A percentile compares a stretch with the other conserved stretches of the same genome.
These are phyloP conservation scores for Leucosticte australis DNA, from an alignment of 2,113 vertebrate genomes.

Conservation along the genomic window DNA sequence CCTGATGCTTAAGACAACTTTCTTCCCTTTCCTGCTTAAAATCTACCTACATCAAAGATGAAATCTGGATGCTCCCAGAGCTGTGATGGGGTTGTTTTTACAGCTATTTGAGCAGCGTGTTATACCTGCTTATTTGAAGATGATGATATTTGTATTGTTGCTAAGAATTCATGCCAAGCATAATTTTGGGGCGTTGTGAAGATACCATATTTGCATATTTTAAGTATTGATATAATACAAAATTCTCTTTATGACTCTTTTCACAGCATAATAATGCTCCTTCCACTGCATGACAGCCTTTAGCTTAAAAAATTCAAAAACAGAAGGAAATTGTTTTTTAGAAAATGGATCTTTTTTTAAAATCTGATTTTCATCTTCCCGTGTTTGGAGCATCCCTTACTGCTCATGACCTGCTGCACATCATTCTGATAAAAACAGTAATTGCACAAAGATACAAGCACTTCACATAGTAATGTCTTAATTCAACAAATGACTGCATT, in stretches of 20 bases:
- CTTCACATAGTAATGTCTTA: neutral
- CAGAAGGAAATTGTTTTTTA: neutral
- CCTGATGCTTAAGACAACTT: conserved; percentile 1
- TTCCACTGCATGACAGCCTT: conserved; percentile 11
- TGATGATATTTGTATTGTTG: conserved; percentile 63
- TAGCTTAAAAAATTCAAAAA: neutral
- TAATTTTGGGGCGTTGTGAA: conserved; percentile 43
- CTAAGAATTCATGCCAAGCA: conserved; percentile 53
- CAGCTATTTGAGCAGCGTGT: conserved; percentile 28
- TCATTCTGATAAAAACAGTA: conserved; percentile 39
- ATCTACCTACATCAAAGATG: conserved; percentile 29
- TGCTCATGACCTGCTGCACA: conserved; percentile 20
- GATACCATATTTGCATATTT: conserved; percentile 63
- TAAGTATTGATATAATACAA: conserved; percentile 59
- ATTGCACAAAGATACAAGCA: neutral
- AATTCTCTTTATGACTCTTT: conserved; percentile 58
- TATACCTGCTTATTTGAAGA: conserved; percentile 62
- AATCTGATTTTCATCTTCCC: neutral
- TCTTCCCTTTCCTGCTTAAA: conserved; percentile 6
- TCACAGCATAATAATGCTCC: conserved; percentile 39
- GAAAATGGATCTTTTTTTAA: neutral
- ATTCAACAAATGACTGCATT: conserved; percentile 6
- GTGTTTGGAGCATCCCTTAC: conserved; percentile 22
- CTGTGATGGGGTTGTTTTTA: conserved; percentile 45
- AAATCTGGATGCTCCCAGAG: conserved; percentile 21